These are phyloP conservation scores for Polietes domitor DNA, from an alignment of 2,888 invertebrate genomes.

Conservation along the genomic window DNA sequence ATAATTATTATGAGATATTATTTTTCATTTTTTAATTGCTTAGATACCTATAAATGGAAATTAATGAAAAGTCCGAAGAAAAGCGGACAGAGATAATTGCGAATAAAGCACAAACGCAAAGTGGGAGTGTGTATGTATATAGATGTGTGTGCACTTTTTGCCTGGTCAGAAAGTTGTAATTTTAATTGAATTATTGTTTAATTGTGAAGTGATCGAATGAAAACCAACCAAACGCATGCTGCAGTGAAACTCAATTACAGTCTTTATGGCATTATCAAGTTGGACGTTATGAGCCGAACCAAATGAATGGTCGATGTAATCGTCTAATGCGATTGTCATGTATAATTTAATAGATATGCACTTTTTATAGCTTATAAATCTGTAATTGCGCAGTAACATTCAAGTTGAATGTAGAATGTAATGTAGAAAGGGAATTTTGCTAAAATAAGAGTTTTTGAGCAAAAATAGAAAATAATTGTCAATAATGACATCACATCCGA, in stretches of 20 bases:
- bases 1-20: not conserved
- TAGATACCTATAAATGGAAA: conserved; percentile 17
- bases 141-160: not conserved
- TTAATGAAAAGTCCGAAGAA: not conserved
- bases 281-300: no score
- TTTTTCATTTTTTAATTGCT: conserved; percentile 8
- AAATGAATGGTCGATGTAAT: no score
- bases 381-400: no score
- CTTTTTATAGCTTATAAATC: no score
- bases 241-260: not conserved
- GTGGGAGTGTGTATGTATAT: not conserved
- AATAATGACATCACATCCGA: no score
- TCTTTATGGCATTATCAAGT: no score
- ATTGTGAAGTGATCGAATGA: not conserved
- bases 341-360: no score
- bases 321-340: no score
- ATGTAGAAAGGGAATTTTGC: no score
- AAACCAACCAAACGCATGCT: not conserved
- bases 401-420: no score
- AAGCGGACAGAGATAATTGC: conserved; percentile 15
- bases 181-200: not conserved
- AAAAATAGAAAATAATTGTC: no score
- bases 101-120: not conserved
- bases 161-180: not conserved
- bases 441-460: no score